phyloP scores from a whole-genome alignment of 2,888 invertebrate species.

The Sarcophaga variegata region DNA sequence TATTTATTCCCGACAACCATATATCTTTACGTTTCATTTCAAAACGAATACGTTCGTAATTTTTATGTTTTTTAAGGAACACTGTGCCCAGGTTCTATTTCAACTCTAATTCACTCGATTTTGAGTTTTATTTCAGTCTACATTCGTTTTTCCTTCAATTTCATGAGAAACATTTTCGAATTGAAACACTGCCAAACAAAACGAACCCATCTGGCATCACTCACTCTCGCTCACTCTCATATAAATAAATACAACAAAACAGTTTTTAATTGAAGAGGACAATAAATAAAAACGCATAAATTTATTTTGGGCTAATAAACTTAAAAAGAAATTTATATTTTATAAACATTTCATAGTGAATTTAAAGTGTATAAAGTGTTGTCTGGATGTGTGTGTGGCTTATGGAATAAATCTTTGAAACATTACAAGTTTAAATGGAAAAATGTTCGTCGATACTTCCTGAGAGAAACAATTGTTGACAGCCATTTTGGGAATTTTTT shows the following conservation, averaged over 20 bases:
- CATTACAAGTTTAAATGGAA: constrained; percentile 11
- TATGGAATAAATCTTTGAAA: neutral
- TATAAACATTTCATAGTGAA: neutral
- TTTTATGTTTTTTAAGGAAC: too few relatives aligned
- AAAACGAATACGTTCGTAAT: too few relatives aligned
- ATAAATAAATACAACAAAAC: constrained; percentile 63
- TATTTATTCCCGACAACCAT: too few relatives aligned
- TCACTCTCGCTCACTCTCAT: neutral
- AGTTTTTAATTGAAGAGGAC: constrained; percentile 53
- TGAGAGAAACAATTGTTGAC: constrained; percentile 55
- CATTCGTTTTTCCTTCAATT: neutral
- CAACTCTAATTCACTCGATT: too few relatives aligned
- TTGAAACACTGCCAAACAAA: neutral
- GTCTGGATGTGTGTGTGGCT: neutral
- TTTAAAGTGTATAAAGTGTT: neutral
- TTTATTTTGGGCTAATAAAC: constrained; percentile 34
- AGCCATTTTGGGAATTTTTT: constrained; percentile 66
- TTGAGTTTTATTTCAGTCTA: neutral
- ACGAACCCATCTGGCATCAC: constrained; percentile 21
- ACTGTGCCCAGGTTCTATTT: too few relatives aligned
- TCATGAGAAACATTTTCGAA: neutral
- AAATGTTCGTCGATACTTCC: constrained; percentile 48
- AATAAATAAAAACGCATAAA: constrained; percentile 64
- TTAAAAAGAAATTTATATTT: constrained; percentile 36
- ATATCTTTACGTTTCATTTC: too few relatives aligned